Conservation (phyloP, 2,113 vertebrate genomes). For the Sciurus niger region DNA sequence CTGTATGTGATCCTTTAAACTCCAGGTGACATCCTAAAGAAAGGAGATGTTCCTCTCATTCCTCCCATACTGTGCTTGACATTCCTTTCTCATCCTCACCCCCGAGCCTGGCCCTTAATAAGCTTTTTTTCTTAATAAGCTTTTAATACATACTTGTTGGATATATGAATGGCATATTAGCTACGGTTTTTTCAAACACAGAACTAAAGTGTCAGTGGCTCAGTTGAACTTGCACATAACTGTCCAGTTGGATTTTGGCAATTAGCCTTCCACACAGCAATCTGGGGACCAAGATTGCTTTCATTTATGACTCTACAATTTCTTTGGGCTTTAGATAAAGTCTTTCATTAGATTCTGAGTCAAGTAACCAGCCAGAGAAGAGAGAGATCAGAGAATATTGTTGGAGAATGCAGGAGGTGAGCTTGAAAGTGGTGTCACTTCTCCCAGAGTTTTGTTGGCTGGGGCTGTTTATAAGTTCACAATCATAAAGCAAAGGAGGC, state of each 20-base stretch:
- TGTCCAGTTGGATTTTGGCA: not conserved
- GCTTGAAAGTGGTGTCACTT: not conserved
- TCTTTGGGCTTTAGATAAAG: not conserved
- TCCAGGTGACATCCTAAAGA: not conserved
- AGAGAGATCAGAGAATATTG: not conserved
- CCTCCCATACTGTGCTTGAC: not conserved
- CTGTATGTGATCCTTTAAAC: not conserved
- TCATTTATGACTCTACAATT: not conserved
- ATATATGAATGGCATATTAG: not conserved
- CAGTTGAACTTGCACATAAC: not conserved
- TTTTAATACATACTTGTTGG: not conserved
- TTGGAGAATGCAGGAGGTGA: not conserved
- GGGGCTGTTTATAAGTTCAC: not conserved
- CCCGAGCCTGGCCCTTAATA: not conserved
- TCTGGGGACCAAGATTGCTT: not conserved
- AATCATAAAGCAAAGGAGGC: not conserved
- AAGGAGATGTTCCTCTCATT: not conserved
- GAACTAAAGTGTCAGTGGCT: not conserved
- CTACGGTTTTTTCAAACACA: not conserved
- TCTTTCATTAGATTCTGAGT: not conserved
- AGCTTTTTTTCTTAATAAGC: not conserved
- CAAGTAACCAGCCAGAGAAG: not conserved
- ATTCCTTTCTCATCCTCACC: not conserved
- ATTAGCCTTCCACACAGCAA: not conserved
- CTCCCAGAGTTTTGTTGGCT: not conserved